Conservation (phyloP, 2,113 vertebrate genomes). For the Ctenomys sociabilis region DNA sequence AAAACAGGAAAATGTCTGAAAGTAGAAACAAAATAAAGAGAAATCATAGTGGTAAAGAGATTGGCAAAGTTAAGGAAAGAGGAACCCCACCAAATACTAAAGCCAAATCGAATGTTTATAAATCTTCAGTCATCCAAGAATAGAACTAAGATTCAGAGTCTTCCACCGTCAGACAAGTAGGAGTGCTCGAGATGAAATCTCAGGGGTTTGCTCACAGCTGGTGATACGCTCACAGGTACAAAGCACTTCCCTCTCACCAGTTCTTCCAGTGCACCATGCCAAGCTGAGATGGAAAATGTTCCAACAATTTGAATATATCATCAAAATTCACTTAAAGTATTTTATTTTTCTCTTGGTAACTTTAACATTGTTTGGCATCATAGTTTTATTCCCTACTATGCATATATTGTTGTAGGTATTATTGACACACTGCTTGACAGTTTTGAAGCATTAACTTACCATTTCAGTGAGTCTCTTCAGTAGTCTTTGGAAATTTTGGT, state of each 20-base stretch:
- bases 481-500: background rate
- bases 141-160: background rate
- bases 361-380: background rate
- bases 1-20: background rate
- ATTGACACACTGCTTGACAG: background rate
- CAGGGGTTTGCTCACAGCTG: background rate
- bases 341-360: background rate
- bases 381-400: background rate
- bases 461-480: background rate
- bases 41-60: background rate
- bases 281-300: background rate
- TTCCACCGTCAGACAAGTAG: background rate
- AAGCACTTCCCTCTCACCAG: background rate
- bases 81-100: conserved; percentile 27
- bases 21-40: conserved; percentile 20
- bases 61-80: background rate
- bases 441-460: background rate
- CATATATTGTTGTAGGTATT: background rate
- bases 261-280: background rate
- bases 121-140: background rate
- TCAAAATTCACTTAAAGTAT: conserved; percentile 1
- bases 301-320: background rate
- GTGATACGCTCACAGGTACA: background rate
- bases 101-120: background rate
- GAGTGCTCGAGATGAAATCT: background rate